Evolutionary conservation across 2,113 vertebrate genomes (phyloP).

Genomic region (Salvelinus fontinalis): DNA sequence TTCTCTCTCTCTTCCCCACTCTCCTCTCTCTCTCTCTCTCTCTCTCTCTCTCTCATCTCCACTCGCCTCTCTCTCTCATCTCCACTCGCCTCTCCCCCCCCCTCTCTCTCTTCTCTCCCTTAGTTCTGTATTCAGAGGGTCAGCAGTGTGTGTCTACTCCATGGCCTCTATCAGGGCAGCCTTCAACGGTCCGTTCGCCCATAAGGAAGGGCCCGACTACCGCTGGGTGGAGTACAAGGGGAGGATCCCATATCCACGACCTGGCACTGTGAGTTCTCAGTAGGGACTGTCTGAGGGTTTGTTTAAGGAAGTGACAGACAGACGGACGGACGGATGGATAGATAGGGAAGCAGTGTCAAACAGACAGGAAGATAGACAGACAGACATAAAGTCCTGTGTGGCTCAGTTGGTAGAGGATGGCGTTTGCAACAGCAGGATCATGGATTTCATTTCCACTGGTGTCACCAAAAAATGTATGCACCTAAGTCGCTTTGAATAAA

Average conservation of each 20-base stretch:
- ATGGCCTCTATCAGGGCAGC: conserved; percentile 81
- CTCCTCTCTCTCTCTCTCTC: no score
- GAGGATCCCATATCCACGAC: conserved; percentile 81
- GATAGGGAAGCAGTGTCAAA: no score
- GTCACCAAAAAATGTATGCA: no score
- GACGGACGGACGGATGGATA: no score
- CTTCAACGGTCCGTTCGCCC: conserved; percentile 84
- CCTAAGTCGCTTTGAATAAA: no score
- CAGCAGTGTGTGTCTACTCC: conserved; percentile 80
- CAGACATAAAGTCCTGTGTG: background rate
- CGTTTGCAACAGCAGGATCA: no score
- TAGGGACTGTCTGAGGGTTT: background rate
- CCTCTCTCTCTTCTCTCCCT: background rate
- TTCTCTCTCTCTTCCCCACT: background rate
- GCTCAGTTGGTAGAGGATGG: no score
- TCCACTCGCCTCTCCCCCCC: background rate
- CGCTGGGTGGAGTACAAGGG: conserved; percentile 85
- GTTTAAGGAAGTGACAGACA: background rate
- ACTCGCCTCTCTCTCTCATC: no score
- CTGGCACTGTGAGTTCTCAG: conserved; percentile 76
- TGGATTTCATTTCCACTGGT: no score
- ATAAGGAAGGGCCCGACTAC: conserved; percentile 81
- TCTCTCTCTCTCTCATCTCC: background rate
- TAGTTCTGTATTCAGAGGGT: conserved; percentile 80
- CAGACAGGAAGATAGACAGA: background rate